A percentile compares a stretch with the other conserved stretches of the same genome.
These are phyloP conservation scores for Origma solitaria DNA, from an alignment of 2,113 vertebrate species.

Conservation along the genomic window DNA sequence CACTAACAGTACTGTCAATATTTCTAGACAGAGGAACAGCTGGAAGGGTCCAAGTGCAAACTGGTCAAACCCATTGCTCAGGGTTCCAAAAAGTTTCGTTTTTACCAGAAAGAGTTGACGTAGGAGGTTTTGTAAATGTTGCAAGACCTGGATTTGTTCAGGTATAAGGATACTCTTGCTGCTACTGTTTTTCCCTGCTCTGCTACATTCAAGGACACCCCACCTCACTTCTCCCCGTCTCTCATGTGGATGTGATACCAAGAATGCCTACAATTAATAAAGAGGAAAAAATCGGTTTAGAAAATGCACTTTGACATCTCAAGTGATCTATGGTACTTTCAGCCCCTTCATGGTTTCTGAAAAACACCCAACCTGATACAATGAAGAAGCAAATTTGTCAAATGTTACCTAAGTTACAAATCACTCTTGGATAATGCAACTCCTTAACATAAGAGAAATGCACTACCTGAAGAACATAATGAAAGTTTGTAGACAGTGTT, in stretches of 20 bases:
- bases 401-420: neutral
- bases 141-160: neutral
- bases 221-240: accelerated
- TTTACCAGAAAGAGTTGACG: neutral
- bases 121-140: neutral
- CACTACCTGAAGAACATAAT: neutral
- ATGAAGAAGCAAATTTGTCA: neutral
- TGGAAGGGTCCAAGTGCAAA: neutral
- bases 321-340: neutral
- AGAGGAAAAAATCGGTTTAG: neutral
- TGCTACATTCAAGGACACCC: neutral
- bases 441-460: neutral
- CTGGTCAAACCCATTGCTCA: neutral
- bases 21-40: neutral
- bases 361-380: neutral
- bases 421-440: neutral
- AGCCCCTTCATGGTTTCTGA: neutral
- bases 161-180: neutral
- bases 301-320: neutral
- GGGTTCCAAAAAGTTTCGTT: neutral
- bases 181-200: neutral
- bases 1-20: neutral
- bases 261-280: neutral
- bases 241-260: neutral
- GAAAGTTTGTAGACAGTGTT: neutral